Percentiles rank a stretch among this genome's conserved stretches.
phyloP scores from a whole-genome alignment of 2,797 vertebrate genomes.

The Sebastes elongatus region DNA sequence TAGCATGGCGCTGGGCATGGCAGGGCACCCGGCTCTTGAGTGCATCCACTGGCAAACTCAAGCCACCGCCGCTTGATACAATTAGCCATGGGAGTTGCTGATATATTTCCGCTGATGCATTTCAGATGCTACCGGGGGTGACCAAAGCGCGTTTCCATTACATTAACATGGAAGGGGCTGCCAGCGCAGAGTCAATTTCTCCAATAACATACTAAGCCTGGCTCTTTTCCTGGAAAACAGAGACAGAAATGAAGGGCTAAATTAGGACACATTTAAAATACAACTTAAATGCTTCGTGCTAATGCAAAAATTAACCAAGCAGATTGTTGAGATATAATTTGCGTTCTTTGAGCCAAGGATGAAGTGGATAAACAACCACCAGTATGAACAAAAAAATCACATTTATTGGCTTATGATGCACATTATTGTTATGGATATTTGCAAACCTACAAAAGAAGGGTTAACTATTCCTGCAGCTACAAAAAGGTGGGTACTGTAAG shows the following conservation, averaged over 20 bases:
- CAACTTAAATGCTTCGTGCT: not conserved
- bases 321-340: not conserved
- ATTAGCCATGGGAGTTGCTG: constrained; percentile 66
- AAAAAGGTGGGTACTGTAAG: constrained; percentile 28
- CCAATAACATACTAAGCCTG: constrained; percentile 55
- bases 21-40: constrained; percentile 59
- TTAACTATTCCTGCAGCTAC: constrained; percentile 12
- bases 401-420: not conserved
- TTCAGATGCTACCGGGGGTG: constrained; percentile 59
- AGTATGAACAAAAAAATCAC: not conserved
- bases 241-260: constrained; percentile 43
- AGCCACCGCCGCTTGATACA: constrained; percentile 54
- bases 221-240: constrained; percentile 66
- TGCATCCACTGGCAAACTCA: constrained; percentile 65
- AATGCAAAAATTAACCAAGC: not conserved
- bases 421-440: not conserved
- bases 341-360: not conserved
- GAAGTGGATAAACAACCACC: not conserved
- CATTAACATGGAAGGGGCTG: constrained; percentile 52
- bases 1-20: constrained; percentile 72
- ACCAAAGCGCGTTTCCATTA: constrained; percentile 72
- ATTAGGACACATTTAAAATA: constrained; percentile 19
- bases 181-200: constrained; percentile 60
- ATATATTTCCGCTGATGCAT: constrained; percentile 70
- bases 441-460: not conserved